Evolutionary conservation across 2,113 vertebrate genomes (phyloP).

Genomic region (Pungitius pungitius): DNA sequence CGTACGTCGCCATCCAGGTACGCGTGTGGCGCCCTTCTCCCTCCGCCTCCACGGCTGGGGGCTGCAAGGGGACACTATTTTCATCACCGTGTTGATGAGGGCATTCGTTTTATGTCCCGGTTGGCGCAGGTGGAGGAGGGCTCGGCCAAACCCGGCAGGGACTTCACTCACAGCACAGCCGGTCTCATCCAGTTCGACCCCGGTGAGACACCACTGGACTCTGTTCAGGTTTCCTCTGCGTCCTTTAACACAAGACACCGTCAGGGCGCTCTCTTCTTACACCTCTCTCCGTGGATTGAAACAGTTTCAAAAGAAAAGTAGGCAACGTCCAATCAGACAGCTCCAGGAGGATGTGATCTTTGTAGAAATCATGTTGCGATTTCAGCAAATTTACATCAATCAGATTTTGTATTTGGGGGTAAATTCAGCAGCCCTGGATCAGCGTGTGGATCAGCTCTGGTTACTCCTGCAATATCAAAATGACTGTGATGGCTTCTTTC

Average conservation of each 20-base stretch:
- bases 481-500: background rate
- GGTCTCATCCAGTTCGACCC: slow-evolving; percentile 81
- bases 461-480: too few species aligned
- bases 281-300: background rate
- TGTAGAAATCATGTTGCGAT: background rate
- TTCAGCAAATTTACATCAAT: background rate
- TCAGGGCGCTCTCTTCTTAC: background rate
- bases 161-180: slow-evolving; percentile 78
- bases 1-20: slow-evolving; percentile 78
- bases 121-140: slow-evolving; percentile 76
- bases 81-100: background rate
- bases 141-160: slow-evolving; percentile 71
- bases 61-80: background rate
- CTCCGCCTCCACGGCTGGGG: background rate
- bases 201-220: slow-evolving; percentile 53
- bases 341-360: background rate
- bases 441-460: background rate
- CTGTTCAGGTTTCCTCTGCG: slow-evolving; percentile 1
- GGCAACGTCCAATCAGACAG: background rate
- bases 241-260: background rate
- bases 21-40: background rate
- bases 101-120: background rate
- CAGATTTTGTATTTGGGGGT: background rate
- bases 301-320: background rate
- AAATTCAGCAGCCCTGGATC: background rate